Evolutionary conservation across 2,888 invertebrate species (phyloP).

Genomic region (Aleiodes leptofemur): DNA sequence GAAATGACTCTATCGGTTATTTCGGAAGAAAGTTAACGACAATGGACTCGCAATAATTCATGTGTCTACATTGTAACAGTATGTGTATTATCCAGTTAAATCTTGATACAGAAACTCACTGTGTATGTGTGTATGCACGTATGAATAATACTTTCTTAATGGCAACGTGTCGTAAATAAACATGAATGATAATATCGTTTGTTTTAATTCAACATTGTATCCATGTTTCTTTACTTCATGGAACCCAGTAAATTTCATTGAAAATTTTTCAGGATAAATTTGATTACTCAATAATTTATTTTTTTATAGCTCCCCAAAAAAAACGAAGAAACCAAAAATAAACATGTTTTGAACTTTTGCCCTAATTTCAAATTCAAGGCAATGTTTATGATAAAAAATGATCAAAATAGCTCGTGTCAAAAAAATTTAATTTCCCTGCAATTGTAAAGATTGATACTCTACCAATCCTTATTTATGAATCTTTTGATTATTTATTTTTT

Average conservation of each 20-base stretch:
- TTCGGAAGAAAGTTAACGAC: slow-evolving; percentile 26
- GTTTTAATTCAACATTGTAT: slow-evolving; percentile 33
- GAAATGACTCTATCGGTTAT: slow-evolving; percentile 19
- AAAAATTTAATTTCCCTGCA: slow-evolving; percentile 7
- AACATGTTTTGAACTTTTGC: background rate
- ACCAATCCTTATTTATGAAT: slow-evolving; percentile 18
- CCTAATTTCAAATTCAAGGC: background rate
- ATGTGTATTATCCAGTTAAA: slow-evolving; percentile 6
- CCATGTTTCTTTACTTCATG: slow-evolving; percentile 16
- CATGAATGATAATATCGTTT: slow-evolving; percentile 35
- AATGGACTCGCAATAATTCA: slow-evolving; percentile 18
- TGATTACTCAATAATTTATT: slow-evolving; percentile 24
- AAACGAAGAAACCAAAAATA: background rate
- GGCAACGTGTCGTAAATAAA: slow-evolving; percentile 24
- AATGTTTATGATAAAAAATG: slow-evolving; percentile 4
- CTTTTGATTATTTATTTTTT: slow-evolving; percentile 1
- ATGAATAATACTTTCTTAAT: slow-evolving; percentile 14
- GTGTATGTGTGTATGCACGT: background rate
- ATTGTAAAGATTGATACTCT: slow-evolving; percentile 23
- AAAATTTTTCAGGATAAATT: background rate
- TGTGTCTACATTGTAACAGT: slow-evolving; percentile 11
- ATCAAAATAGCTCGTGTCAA: background rate
- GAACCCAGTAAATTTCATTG: slow-evolving; percentile 20
- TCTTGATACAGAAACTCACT: slow-evolving; percentile 12
- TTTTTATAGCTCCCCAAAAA: background rate